Percentiles rank a stretch among this genome's conserved stretches.
Evolutionary conservation across 2,888 invertebrate genomes (phyloP).

Genomic region (Alviniconcha strummeri): DNA sequence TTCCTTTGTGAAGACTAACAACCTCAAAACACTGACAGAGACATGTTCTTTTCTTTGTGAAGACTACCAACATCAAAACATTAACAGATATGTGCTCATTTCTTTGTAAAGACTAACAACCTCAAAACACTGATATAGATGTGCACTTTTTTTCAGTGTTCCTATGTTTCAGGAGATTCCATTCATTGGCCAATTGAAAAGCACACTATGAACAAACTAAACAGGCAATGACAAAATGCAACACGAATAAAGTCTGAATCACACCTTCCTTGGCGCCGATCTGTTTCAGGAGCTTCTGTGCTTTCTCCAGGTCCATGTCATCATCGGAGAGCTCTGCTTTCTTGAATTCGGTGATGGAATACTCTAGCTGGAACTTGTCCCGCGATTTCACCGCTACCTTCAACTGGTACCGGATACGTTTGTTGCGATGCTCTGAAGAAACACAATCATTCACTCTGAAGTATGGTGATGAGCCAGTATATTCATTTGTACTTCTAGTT

Average conservation of each 20-base stretch:
- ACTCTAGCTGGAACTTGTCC: conserved; percentile 61
- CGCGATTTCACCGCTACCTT: conserved; percentile 69
- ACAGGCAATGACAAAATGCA: not conserved
- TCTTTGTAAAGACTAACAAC: too few species aligned
- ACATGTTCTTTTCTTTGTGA: too few species aligned
- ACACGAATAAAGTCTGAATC: conserved; percentile 28
- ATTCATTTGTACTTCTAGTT: too few species aligned
- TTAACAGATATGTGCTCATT: too few species aligned
- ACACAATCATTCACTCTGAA: not conserved
- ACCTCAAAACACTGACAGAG: too few species aligned
- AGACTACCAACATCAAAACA: too few species aligned
- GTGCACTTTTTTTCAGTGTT: too few species aligned
- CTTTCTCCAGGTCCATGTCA: conserved; percentile 69
- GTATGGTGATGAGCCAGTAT: too few species aligned
- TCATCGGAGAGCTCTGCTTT: conserved; percentile 66
- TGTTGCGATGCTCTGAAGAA: conserved; percentile 54
- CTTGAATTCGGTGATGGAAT: conserved; percentile 66
- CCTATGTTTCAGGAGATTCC: too few species aligned
- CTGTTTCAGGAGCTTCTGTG: conserved; percentile 64
- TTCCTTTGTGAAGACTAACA: too few species aligned
- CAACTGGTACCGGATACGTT: conserved; percentile 61
- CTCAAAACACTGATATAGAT: too few species aligned
- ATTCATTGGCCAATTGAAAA: too few species aligned
- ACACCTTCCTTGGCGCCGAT: conserved; percentile 66
- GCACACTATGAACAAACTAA: not conserved